Percentiles rank a stretch among this genome's conserved stretches.
These are phyloP conservation scores for Tinamus guttatus DNA, from an alignment of 2,113 vertebrate species.

Conservation along the genomic window DNA sequence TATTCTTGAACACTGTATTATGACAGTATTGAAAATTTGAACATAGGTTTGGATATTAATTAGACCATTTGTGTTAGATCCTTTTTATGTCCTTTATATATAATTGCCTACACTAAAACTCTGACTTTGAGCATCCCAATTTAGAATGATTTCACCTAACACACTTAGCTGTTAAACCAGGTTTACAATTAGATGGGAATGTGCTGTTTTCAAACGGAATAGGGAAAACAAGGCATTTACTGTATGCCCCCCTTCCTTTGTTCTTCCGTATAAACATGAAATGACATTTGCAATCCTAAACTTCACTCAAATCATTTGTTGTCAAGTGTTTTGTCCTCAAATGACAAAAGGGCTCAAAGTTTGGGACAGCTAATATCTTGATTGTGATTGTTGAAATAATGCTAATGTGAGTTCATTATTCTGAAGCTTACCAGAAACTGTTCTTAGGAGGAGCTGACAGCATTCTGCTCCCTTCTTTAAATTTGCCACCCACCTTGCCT, in stretches of 20 bases:
- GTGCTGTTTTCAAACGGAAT: not conserved
- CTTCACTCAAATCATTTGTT: not conserved
- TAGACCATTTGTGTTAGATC: not conserved
- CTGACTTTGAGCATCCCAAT: not conserved
- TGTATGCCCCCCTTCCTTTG: not conserved
- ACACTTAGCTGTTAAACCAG: not conserved
- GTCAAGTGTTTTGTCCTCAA: not conserved
- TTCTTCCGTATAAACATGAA: not conserved
- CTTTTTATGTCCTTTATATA: not conserved
- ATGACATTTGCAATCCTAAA: not conserved
- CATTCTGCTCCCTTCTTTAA: not conserved
- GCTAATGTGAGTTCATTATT: not conserved
- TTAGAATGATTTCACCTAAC: not conserved
- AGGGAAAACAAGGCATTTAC: not conserved
- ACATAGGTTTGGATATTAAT: not conserved
- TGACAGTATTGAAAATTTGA: no score
- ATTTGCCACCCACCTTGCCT: not conserved
- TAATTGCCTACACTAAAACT: not conserved
- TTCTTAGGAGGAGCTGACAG: not conserved
- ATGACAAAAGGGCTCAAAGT: not conserved
- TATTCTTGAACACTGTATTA: accelerated
- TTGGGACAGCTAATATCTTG: not conserved
- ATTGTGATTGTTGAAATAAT: not conserved
- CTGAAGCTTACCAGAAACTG: not conserved
- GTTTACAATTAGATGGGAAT: not conserved